Percentiles rank a stretch among this genome's conserved stretches.
phyloP scores from a whole-genome alignment of 2,888 invertebrate species.

The Phrixothrix hirtus region DNA sequence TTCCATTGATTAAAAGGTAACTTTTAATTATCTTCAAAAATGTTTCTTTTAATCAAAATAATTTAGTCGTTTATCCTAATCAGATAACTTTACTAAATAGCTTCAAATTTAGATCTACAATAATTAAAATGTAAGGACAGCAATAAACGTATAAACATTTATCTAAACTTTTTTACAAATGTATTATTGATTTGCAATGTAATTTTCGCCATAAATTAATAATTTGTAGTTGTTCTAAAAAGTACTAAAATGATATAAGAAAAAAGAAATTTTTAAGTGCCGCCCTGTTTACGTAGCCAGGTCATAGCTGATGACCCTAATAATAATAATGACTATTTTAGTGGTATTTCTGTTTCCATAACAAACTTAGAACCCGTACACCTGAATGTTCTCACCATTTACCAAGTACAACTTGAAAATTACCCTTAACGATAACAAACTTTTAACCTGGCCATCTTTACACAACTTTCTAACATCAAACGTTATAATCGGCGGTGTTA shows the following conservation, averaged over 20 bases:
- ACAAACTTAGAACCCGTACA: constrained; percentile 51
- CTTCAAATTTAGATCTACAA: too few species aligned
- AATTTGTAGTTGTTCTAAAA: too few species aligned
- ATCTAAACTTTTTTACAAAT: too few species aligned
- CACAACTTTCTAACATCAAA: constrained; percentile 50
- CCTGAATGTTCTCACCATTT: constrained; percentile 49
- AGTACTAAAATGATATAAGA: not conserved
- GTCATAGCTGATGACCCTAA: constrained; percentile 51
- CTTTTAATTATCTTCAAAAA: too few species aligned
- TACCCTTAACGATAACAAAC: constrained; percentile 46
- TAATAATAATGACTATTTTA: constrained; percentile 53
- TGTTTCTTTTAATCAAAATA: too few species aligned
- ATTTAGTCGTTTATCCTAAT: too few species aligned
- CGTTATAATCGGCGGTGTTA: constrained; percentile 43
- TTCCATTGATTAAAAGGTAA: too few species aligned
- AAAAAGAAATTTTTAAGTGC: not conserved
- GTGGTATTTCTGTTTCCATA: constrained; percentile 54
- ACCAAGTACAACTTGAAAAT: constrained; percentile 45
- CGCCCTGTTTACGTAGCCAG: constrained; percentile 32
- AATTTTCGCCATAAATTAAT: too few species aligned
- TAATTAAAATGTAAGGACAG: too few species aligned
- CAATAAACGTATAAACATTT: too few species aligned
- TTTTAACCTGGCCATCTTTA: constrained; percentile 45
- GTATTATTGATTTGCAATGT: too few species aligned
- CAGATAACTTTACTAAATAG: too few species aligned